Base-by-base conservation (phyloP, 2,888 invertebrate genomes). In the Dryobota labecula region DNA sequence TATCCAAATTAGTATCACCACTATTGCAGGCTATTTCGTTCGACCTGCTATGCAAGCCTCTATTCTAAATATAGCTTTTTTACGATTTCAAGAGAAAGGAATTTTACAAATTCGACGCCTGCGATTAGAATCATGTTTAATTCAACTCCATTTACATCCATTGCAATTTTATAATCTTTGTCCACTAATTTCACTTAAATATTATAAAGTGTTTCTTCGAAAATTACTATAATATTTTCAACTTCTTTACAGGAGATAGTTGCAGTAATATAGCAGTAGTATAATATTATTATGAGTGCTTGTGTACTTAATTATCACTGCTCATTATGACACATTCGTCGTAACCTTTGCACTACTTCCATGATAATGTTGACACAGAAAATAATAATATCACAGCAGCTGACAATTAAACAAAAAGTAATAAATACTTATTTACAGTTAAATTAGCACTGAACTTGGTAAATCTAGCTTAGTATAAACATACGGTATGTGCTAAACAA, bases 271-370 rank as follows among this genome's bases (percentile, higher is more conserved):
- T n/a, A n/a, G n/a, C n/a, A n/a, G n/a, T n/a, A 51, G 57, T 43
- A 45, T 36, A 45, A 45, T 49, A 49, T 43, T 49, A 41, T 41
- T 49, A 11, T 30, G 15, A 75, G 75, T 73, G 2, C 75, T 30
- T 8, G n/a, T 36, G 73, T 18, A 64, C 61, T 61, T 49, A 47
- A n/a, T 61, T 78, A 74, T 78, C 61, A n/a, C 2, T 27, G 9
- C 13, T n/a, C n/a, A 27, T 45, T 36, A 45, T 51, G 62, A 58
- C 68, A 68, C 57, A 43, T 15, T 36, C 5, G 20, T 8, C 20
- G n/a, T 69, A 30, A 76, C 77, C 76, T 73, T 77, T 73, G 77
- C 24, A 49, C 56, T 69, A 43, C 15, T 43, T 76, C n/a, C 24
- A 45, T 24, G 47, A 73, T 63, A 61, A 30, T 45, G 15, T 56